Percentiles rank a stretch among this genome's conserved stretches.
These are phyloP conservation scores for Electrona antarctica DNA, from an alignment of 2,113 vertebrate genomes.

Conservation along the genomic window DNA sequence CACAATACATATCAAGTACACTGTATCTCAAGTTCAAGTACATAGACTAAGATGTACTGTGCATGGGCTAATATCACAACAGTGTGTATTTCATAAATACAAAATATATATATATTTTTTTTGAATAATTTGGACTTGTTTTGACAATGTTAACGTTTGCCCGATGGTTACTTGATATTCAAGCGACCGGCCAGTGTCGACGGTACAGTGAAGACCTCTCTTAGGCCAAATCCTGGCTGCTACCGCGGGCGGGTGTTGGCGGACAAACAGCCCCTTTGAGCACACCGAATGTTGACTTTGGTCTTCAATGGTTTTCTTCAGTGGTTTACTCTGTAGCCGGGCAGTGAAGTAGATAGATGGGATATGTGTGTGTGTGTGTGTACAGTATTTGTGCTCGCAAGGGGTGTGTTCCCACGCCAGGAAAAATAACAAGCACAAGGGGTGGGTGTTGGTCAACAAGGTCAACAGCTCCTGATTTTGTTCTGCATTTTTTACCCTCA, in stretches of 20 bases:
- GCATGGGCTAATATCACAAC: too few species aligned
- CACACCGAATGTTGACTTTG: conserved; percentile 61
- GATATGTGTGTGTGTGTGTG: conserved; percentile 43
- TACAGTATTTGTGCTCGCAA: conserved; percentile 66
- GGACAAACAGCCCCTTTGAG: conserved; percentile 63
- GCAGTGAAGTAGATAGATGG: conserved; percentile 64
- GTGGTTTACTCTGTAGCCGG: conserved; percentile 58
- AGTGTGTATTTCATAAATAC: too few species aligned
- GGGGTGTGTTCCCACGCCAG: conserved; percentile 69
- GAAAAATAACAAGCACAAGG: conserved; percentile 72
- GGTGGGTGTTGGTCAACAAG: conserved; percentile 70
- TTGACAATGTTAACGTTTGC: too few species aligned
- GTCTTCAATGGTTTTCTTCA: conserved; percentile 68
- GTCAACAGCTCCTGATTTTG: conserved; percentile 46
- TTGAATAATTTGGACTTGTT: too few species aligned
- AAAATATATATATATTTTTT: too few species aligned
- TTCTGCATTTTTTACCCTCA: conserved; percentile 48
- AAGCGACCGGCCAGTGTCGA: too few species aligned
- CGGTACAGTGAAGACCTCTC: too few species aligned
- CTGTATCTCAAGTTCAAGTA: too few species aligned
- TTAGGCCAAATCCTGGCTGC: conserved; percentile 1
- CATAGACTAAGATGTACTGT: too few species aligned
- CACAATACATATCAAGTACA: too few species aligned
- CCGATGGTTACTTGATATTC: too few species aligned
- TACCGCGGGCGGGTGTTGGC: conserved; percentile 16